phyloP scores from a whole-genome alignment of 2,888 invertebrate species.

The Plagodis pulveraria region DNA sequence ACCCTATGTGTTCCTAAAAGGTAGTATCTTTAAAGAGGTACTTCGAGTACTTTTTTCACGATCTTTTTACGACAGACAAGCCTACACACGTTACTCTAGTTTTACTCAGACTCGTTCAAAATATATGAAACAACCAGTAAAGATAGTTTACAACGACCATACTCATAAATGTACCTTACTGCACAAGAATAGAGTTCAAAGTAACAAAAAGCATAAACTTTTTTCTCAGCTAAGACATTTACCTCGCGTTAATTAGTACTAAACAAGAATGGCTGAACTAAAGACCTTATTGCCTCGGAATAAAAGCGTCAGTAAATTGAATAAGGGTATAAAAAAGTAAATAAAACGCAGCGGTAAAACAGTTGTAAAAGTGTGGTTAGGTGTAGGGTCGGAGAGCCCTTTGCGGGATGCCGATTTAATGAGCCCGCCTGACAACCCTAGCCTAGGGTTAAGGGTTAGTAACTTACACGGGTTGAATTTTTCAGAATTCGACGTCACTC shows the following conservation, averaged over 20 bases:
- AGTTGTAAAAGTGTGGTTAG: conserved; percentile 46
- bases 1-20: too few relatives aligned
- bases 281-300: conserved; percentile 38
- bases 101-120: conserved; percentile 17
- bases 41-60: conserved; percentile 13
- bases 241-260: conserved; percentile 40
- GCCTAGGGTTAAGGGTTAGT: conserved; percentile 22
- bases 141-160: conserved; percentile 18
- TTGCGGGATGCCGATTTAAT: conserved; percentile 36
- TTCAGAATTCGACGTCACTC: conserved; percentile 33
- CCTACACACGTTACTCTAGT: conserved; percentile 17
- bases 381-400: conserved; percentile 33
- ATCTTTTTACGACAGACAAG: conserved; percentile 17
- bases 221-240: conserved; percentile 26
- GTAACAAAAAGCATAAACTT: conserved; percentile 23
- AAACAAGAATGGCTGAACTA: conserved; percentile 40
- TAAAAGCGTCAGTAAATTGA: conserved; percentile 42
- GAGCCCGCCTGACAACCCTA: conserved; percentile 34
- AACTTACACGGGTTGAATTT: conserved; percentile 29
- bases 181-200: conserved; percentile 29
- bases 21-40: not conserved
- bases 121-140: conserved; percentile 16
- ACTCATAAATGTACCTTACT: conserved; percentile 12
- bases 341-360: conserved; percentile 46
- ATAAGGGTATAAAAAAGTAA: conserved; percentile 47